These are phyloP conservation scores for Ramazzottius varieornatus DNA, from an alignment of 2,888 invertebrate species.

Conservation along the genomic window DNA sequence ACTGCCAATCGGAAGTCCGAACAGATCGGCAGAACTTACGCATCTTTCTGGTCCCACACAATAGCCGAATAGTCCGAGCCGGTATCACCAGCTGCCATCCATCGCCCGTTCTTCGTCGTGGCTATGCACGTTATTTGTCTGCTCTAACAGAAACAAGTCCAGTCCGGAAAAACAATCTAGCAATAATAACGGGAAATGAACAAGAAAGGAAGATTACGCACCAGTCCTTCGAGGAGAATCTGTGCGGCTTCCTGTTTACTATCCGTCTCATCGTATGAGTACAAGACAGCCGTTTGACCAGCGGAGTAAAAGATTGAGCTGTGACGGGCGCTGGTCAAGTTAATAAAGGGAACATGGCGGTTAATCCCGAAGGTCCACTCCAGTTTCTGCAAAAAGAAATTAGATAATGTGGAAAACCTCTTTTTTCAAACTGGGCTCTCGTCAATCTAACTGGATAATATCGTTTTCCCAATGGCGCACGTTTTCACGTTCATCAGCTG, in stretches of 20 bases:
- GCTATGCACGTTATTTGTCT: not conserved
- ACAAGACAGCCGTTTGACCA: slow-evolving; percentile 35
- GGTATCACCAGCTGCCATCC: not conserved
- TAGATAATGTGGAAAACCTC: not conserved
- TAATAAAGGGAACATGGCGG: slow-evolving; percentile 31
- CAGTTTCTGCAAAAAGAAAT: slow-evolving; percentile 25
- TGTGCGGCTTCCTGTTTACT: slow-evolving; percentile 22
- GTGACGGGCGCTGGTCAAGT: slow-evolving; percentile 30
- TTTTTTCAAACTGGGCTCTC: too few relatives aligned
- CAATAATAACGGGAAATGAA: too few relatives aligned
- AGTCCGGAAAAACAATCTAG: not conserved
- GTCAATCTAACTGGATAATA: too few relatives aligned
- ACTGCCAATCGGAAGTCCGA: not conserved
- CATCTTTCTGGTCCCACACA: not conserved
- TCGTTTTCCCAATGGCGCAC: too few relatives aligned
- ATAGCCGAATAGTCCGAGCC: not conserved
- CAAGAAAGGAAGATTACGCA: too few relatives aligned
- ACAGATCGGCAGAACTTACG: not conserved
- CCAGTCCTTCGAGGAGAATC: slow-evolving; percentile 38
- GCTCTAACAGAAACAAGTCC: not conserved
- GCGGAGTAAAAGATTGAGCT: slow-evolving; percentile 35
- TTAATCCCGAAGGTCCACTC: slow-evolving; percentile 39
- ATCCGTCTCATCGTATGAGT: slow-evolving; percentile 33
- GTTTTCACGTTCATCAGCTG: too few relatives aligned
- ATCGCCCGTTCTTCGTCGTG: not conserved